Conservation (phyloP, 2,113 vertebrate genomes). For the Procapra przewalskii region DNA sequence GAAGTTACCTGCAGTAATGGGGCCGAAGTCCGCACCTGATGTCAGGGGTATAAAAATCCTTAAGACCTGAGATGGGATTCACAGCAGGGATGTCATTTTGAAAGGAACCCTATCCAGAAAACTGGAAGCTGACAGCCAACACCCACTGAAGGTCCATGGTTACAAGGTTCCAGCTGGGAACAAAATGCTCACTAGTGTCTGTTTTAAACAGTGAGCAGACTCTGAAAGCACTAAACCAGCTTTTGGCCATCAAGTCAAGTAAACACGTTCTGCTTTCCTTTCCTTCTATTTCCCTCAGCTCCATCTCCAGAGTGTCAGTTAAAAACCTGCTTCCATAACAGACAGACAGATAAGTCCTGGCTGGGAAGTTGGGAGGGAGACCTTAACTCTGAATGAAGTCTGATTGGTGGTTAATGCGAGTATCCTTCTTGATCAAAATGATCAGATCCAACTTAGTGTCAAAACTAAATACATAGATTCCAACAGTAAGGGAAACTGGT, state of each 20-base stretch:
- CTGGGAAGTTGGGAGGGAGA: background rate
- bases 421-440: background rate
- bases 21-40: background rate
- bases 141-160: background rate
- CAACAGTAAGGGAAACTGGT: background rate
- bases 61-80: background rate
- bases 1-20: background rate
- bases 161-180: background rate
- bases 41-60: background rate
- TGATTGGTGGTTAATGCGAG: background rate
- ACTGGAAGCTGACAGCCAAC: background rate
- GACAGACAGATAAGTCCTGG: background rate
- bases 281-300: background rate
- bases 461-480: background rate
- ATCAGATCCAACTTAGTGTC: background rate
- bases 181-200: background rate
- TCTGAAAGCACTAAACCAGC: background rate
- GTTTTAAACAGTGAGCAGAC: background rate
- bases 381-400: background rate
- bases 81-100: background rate
- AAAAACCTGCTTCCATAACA: background rate
- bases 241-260: background rate
- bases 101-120: background rate
- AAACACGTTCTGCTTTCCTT: background rate
- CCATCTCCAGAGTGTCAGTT: background rate